phyloP scores from a whole-genome alignment of 2,113 vertebrate species.

The Toxotes jaculatrix region DNA sequence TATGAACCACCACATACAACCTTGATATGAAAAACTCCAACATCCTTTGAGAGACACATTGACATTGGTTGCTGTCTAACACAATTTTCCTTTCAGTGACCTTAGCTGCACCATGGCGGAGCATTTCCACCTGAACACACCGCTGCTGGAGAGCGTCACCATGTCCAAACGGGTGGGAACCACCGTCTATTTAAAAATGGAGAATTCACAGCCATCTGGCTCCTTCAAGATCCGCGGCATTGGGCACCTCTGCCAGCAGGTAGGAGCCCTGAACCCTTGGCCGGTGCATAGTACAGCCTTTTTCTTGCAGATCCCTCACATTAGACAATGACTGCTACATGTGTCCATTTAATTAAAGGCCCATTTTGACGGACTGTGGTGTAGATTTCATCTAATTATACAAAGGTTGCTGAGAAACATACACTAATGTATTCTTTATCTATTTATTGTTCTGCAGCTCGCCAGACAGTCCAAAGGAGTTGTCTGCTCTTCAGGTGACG shows the following conservation, averaged over 20 bases:
- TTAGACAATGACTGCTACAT: neutral
- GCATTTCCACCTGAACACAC: constrained; percentile 85
- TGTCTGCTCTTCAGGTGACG: constrained; percentile 85
- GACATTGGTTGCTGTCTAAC: neutral
- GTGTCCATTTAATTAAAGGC: constrained; percentile 1
- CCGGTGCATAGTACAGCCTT: too few species aligned
- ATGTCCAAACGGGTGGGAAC: constrained; percentile 85
- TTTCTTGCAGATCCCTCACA: neutral
- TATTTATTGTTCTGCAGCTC: constrained; percentile 65
- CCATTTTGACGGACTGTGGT: neutral
- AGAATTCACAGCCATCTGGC: constrained; percentile 91
- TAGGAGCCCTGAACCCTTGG: constrained; percentile 42
- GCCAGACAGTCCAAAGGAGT: constrained; percentile 79
- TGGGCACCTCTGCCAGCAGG: constrained; percentile 91
- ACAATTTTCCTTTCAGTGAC: neutral
- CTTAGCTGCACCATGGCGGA: constrained; percentile 51
- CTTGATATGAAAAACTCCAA: too few species aligned
- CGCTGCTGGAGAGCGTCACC: constrained; percentile 88
- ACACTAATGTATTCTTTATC: neutral
- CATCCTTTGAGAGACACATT: neutral
- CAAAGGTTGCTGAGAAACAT: neutral
- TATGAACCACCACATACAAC: neutral
- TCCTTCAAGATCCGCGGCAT: constrained; percentile 98
- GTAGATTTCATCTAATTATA: too few species aligned
- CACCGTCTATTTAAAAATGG: constrained; percentile 91